A percentile compares a stretch with the other conserved stretches of the same genome.
phyloP scores from a whole-genome alignment of 2,113 vertebrate genomes.

The Numenius arquata region DNA sequence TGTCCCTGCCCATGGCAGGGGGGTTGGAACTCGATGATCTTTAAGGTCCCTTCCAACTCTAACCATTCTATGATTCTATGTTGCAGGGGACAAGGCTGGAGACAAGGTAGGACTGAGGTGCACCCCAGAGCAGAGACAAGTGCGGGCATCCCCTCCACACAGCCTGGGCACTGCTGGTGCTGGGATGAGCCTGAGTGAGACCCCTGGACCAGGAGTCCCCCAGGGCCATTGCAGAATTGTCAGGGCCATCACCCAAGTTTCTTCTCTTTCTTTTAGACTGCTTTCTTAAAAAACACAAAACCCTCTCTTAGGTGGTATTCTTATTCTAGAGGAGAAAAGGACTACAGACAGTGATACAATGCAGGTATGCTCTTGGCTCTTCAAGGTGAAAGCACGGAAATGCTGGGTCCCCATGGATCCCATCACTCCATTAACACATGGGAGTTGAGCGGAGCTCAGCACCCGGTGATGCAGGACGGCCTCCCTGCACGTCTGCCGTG shows the following conservation, averaged over 20 bases:
- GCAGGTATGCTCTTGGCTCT: accelerated
- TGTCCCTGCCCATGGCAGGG: too few species aligned
- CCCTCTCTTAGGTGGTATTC: background rate
- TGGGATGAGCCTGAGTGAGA: background rate
- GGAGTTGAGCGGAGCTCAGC: background rate
- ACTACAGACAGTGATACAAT: background rate
- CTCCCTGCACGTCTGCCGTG: background rate
- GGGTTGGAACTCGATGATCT: too few species aligned
- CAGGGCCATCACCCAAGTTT: background rate
- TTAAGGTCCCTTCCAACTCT: too few species aligned
- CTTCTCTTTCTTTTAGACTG: background rate
- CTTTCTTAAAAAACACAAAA: background rate
- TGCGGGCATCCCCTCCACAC: background rate
- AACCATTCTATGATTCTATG: too few species aligned
- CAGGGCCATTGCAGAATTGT: background rate
- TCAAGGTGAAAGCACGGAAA: background rate
- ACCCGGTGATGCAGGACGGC: background rate
- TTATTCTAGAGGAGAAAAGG: background rate
- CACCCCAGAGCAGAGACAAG: background rate
- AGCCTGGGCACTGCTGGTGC: background rate
- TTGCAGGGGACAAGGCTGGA: background rate
- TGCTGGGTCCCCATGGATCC: background rate
- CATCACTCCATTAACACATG: background rate
- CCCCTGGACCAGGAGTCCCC: background rate
- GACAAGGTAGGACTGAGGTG: background rate